phyloP scores from a whole-genome alignment of 2,888 invertebrate genomes.

The Theretra japonica region DNA sequence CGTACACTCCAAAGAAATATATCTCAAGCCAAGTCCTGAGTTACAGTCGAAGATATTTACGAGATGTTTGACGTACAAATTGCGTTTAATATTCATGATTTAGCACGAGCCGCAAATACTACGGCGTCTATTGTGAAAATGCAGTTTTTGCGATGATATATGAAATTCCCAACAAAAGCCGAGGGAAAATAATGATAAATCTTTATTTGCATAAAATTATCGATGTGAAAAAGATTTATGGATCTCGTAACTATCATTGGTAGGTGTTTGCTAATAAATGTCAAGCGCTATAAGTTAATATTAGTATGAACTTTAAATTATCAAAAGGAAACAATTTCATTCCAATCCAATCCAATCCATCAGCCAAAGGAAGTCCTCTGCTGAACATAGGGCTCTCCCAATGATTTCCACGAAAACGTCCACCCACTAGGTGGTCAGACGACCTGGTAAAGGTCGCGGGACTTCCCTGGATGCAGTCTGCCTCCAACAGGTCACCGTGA shows the following conservation, averaged over 20 bases:
- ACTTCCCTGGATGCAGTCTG: no score
- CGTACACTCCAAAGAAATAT: conserved; percentile 15
- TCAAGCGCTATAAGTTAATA: not conserved
- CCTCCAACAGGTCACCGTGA: no score
- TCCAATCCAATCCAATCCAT: no score
- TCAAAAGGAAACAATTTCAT: no score
- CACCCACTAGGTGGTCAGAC: no score
- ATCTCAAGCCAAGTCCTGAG: not conserved
- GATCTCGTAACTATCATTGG: no score
- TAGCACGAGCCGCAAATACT: not conserved
- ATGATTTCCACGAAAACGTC: no score
- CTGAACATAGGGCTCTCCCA: no score
- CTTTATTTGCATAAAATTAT: not conserved
- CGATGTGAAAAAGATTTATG: no score
- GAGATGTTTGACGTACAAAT: conserved; percentile 25
- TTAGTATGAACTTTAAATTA: no score
- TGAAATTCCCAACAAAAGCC: not conserved
- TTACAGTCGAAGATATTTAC: conserved; percentile 20
- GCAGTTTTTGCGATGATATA: conserved; percentile 10
- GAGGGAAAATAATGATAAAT: not conserved
- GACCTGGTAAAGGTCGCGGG: no score
- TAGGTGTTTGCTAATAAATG: not conserved
- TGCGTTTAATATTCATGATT: conserved; percentile 18
- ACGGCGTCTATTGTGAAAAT: not conserved
- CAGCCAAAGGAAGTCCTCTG: no score